Evolutionary conservation across 1,140 invertebrate genomes (phyloP).

Genomic region (Coenobita brevimanus): DNA sequence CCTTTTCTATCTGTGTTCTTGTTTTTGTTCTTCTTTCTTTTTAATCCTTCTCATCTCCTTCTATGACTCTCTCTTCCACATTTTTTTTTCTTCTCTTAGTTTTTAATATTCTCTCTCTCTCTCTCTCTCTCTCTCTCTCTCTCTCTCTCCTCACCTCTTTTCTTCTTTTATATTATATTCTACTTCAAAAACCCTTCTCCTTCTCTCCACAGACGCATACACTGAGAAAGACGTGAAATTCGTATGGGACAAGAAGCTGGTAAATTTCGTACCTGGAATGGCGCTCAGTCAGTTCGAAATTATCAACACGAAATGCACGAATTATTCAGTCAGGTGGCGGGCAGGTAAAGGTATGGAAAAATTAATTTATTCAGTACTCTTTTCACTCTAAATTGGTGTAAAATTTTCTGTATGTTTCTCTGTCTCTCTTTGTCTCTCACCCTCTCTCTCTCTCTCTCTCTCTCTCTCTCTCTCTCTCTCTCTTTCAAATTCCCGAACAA

Average conservation of each 20-base stretch:
- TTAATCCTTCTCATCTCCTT: no score
- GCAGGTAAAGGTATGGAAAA: constrained; percentile 46
- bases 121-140: background rate
- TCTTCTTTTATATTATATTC: no score
- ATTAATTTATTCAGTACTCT: background rate
- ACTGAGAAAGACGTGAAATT: constrained; percentile 77
- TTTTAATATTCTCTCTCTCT: background rate
- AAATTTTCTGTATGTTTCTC: background rate
- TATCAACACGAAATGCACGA: constrained; percentile 71
- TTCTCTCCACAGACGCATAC: constrained; percentile 77
- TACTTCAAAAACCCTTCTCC: no score
- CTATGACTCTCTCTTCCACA: no score
- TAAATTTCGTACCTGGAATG: constrained; percentile 72
- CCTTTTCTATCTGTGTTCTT: no score
- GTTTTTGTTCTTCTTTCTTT: no score
- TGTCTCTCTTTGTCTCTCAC: background rate
- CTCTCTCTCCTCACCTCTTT: background rate
- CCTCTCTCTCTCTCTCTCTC: background rate
- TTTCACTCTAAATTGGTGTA: background rate
- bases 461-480: background rate
- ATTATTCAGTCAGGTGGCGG: constrained; percentile 62
- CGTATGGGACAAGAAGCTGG: constrained; percentile 75
- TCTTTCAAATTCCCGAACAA: no score
- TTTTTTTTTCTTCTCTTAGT: no score
- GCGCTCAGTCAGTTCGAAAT: constrained; percentile 75